phyloP scores from a whole-genome alignment of 2,797 vertebrate species.

The Hozukius guyotensis region DNA sequence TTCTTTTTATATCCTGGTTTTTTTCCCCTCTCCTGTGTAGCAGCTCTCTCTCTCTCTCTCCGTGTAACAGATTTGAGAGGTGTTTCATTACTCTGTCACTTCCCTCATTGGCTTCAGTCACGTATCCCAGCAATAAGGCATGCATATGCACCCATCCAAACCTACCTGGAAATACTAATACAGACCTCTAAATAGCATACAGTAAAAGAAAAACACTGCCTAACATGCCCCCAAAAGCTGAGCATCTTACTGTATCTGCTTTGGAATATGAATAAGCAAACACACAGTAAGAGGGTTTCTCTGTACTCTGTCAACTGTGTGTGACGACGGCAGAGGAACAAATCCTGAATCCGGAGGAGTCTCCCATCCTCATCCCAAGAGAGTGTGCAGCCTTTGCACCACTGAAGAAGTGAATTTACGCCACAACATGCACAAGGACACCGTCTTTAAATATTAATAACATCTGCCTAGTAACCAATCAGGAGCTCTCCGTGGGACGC shows the following conservation, averaged over 20 bases:
- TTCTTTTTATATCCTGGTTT: conserved; percentile 49
- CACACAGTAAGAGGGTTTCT: conserved; percentile 69
- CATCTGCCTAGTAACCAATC: conserved; percentile 79
- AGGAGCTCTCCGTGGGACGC: conserved; percentile 24
- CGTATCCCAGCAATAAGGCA: conserved; percentile 10
- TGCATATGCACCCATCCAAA: neutral
- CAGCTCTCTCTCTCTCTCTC: conserved; percentile 6
- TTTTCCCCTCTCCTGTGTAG: conserved; percentile 15
- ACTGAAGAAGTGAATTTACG: conserved; percentile 65
- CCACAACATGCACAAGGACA: conserved; percentile 59
- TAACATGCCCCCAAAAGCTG: neutral
- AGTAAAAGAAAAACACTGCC: neutral
- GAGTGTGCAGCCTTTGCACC: conserved; percentile 53
- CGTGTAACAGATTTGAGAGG: conserved; percentile 61
- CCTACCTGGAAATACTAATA: conserved; percentile 13
- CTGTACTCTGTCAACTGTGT: conserved; percentile 67
- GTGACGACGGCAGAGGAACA: conserved; percentile 34
- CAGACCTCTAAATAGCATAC: neutral
- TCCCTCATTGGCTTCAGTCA: conserved; percentile 43
- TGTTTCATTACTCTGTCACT: conserved; percentile 66
- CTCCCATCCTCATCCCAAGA: conserved; percentile 39
- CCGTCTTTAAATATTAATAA: conserved; percentile 81
- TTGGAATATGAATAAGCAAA: conserved; percentile 73
- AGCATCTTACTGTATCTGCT: conserved; percentile 4
- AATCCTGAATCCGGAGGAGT: conserved; percentile 45